These are phyloP conservation scores for Orthonyx spaldingii DNA, from an alignment of 2,113 vertebrate species.

Conservation along the genomic window DNA sequence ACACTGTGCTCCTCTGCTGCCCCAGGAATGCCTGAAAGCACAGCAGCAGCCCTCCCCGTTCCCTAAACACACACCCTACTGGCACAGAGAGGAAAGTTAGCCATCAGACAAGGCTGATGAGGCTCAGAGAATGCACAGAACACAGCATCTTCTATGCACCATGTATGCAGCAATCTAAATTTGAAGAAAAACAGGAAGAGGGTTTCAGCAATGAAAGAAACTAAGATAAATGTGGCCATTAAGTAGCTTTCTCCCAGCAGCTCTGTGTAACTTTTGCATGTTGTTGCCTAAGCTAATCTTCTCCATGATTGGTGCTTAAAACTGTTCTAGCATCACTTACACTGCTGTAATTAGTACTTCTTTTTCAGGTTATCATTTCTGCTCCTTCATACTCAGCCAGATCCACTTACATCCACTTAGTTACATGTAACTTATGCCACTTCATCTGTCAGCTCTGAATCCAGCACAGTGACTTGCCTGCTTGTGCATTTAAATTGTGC, in stretches of 20 bases:
- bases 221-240: not conserved
- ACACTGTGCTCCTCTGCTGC: not conserved
- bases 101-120: not conserved
- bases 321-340: not conserved
- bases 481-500: not conserved
- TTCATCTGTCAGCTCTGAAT: not conserved
- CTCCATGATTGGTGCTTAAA: not conserved
- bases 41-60: accelerated
- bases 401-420: not conserved
- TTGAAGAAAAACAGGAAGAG: not conserved
- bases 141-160: not conserved
- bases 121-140: not conserved
- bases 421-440: not conserved
- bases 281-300: not conserved
- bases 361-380: not conserved
- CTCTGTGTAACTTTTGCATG: not conserved
- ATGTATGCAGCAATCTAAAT: not conserved
- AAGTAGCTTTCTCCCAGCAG: not conserved
- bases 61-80: not conserved
- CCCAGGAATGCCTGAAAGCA: not conserved
- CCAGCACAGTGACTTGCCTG: not conserved
- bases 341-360: not conserved
- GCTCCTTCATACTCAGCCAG: not conserved
- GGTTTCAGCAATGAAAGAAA: not conserved
- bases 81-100: not conserved